These are phyloP conservation scores for Acanthaster planci DNA, from an alignment of 35 echinoderm and acorn worm species.

Conservation along the genomic window DNA sequence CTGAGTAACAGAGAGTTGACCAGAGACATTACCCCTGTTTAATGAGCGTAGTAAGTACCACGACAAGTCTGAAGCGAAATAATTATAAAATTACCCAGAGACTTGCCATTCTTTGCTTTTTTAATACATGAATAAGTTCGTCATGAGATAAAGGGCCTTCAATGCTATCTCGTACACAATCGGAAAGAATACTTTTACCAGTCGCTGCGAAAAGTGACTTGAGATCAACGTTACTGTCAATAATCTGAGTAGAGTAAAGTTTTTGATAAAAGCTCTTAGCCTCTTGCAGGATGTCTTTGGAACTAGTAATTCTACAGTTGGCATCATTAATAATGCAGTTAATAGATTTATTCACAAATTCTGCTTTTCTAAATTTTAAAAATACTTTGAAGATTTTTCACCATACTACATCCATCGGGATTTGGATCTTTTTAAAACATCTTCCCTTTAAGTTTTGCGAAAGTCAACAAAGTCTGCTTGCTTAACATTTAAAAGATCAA, in stretches of 20 bases:
- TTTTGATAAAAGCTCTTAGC: background rate
- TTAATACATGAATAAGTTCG: background rate
- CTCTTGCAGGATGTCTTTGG: background rate
- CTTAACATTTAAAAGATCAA: background rate
- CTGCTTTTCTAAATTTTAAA: background rate
- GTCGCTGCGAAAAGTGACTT: background rate
- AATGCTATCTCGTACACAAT: background rate
- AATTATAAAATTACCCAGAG: constrained; percentile 1
- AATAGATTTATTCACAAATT: background rate
- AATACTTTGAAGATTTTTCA: background rate
- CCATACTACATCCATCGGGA: too few relatives aligned
- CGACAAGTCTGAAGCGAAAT: background rate
- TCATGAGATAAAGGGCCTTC: background rate
- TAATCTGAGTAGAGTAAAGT: background rate
- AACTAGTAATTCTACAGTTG: background rate
- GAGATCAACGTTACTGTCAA: background rate
- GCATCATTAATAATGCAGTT: background rate
- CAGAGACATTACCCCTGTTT: too few relatives aligned
- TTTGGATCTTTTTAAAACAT: too few relatives aligned
- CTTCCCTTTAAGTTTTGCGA: background rate
- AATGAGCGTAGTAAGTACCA: background rate
- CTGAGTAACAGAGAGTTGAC: too few relatives aligned
- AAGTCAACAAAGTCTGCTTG: background rate
- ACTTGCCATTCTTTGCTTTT: background rate
- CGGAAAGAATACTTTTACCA: background rate